Evolutionary conservation across 2,113 vertebrate genomes (phyloP).

Genomic region (Protomyctophum bolini): DNA sequence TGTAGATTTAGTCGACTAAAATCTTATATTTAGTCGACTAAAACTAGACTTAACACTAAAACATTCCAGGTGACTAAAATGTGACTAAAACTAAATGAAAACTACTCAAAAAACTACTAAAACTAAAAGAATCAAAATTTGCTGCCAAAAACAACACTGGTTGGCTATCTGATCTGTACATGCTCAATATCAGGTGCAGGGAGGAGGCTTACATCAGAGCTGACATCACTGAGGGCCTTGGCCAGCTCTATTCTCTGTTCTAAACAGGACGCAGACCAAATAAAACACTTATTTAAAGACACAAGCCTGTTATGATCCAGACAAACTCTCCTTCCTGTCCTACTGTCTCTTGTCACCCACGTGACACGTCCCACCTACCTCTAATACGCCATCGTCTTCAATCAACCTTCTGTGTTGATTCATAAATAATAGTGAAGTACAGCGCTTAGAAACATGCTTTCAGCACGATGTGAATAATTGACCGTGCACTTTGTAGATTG

Average conservation of each 20-base stretch:
- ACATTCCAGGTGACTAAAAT: no score
- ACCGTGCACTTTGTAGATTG: no score
- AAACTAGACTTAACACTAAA: no score
- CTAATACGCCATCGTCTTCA: not conserved
- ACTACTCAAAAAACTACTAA: not conserved
- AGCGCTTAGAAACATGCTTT: not conserved
- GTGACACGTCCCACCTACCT: not conserved
- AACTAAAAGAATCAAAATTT: not conserved
- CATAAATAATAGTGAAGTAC: not conserved
- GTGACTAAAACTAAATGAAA: no score
- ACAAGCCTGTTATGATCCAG: not conserved
- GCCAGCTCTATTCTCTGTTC: not conserved
- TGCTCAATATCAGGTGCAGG: conserved; percentile 30
- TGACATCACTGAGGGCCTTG: conserved; percentile 18
- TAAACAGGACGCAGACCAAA: not conserved
- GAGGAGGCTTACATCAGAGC: conserved; percentile 29
- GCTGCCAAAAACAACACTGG: no score
- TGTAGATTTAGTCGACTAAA: no score
- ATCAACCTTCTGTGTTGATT: not conserved
- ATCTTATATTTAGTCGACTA: no score
- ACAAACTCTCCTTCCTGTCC: no score
- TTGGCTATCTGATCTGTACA: not conserved
- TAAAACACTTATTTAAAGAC: not conserved
- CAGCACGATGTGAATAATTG: conserved; percentile 39
- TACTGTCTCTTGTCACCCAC: no score